Evolutionary conservation across 1,140 invertebrate species (phyloP).

Genomic region (Calosoma granatense): DNA sequence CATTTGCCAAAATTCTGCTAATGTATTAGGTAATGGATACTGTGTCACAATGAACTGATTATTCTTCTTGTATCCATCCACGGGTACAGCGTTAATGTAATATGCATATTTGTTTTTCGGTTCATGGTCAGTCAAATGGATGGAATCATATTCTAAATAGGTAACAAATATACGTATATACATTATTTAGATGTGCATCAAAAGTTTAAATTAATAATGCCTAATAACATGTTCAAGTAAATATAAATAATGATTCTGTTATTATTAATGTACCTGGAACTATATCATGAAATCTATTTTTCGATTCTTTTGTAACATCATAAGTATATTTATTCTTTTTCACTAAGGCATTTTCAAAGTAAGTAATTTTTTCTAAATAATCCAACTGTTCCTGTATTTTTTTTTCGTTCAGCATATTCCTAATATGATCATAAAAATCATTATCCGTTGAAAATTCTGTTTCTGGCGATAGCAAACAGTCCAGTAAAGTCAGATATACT

Average conservation of each 20-base stretch:
- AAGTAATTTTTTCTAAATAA: not conserved
- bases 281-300: not conserved
- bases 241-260: not conserved
- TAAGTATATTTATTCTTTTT: not conserved
- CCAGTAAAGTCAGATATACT: not conserved
- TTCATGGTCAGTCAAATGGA: not conserved
- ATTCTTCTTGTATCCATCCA: conserved; percentile 44
- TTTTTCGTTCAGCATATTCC: not conserved
- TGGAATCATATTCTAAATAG: too few relatives aligned
- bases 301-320: too few relatives aligned
- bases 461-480: not conserved
- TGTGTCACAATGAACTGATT: conserved; percentile 39
- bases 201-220: not conserved
- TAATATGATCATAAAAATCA: not conserved
- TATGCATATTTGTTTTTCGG: conserved; percentile 25
- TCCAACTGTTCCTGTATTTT: not conserved
- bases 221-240: too few relatives aligned
- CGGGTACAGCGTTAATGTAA: conserved; percentile 56
- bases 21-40: conserved; percentile 40
- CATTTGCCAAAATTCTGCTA: conserved; percentile 50
- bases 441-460: not conserved
- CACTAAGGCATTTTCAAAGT: not conserved
- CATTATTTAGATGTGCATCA: not conserved
- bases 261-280: not conserved
- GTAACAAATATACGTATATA: too few relatives aligned